Conservation (phyloP, 2,797 vertebrate species). For the Spinibarbus caldwelli region DNA sequence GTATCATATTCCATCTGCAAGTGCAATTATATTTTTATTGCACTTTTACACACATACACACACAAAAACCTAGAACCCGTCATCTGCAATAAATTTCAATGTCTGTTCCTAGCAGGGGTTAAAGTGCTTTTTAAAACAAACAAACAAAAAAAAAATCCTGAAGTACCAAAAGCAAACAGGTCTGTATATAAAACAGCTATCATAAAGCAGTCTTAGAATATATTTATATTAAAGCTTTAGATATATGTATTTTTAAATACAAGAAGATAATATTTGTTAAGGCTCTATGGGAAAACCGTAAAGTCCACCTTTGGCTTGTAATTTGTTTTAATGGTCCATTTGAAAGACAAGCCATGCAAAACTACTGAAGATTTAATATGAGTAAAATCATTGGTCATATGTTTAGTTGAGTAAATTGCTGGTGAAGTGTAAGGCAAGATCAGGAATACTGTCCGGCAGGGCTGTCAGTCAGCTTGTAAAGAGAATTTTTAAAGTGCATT, state of each 20-base stretch:
- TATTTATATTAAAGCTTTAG: slow-evolving; percentile 46
- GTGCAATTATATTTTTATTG: background rate
- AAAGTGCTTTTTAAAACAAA: slow-evolving; percentile 71
- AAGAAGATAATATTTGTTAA: slow-evolving; percentile 64
- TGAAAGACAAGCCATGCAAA: slow-evolving; percentile 4
- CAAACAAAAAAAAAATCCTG: slow-evolving; percentile 22
- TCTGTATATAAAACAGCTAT: slow-evolving; percentile 59
- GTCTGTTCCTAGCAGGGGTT: slow-evolving; percentile 67
- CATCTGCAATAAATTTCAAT: background rate
- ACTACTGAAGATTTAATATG: slow-evolving; percentile 2
- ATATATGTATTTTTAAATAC: slow-evolving; percentile 18
- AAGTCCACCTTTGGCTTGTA: slow-evolving; percentile 25
- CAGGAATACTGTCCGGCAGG: background rate
- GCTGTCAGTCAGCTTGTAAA: background rate
- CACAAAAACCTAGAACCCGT: background rate
- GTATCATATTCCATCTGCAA: background rate
- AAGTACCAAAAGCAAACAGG: slow-evolving; percentile 49
- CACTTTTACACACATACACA: no score
- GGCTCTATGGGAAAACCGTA: slow-evolving; percentile 61
- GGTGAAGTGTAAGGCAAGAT: slow-evolving; percentile 39
- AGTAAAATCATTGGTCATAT: slow-evolving; percentile 7
- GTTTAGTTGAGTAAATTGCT: slow-evolving; percentile 8
- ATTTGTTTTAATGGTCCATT: slow-evolving; percentile 14
- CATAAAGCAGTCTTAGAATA: slow-evolving; percentile 64
- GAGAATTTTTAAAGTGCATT: background rate